These are phyloP conservation scores for Aphidius ervi DNA, from an alignment of 1,140 invertebrate species.

Conservation along the genomic window DNA sequence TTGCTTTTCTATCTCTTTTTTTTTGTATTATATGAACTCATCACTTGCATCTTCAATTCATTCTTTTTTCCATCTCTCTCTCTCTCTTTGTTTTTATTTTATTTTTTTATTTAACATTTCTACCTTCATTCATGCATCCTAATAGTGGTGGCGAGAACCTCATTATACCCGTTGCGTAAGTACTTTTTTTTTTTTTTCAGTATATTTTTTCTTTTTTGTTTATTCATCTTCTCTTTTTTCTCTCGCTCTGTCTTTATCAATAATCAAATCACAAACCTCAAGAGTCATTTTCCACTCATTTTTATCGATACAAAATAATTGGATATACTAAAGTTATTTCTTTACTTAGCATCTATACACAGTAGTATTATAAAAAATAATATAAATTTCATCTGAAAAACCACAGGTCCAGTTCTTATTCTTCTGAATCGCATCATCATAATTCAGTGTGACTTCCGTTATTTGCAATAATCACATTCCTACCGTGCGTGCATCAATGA, in stretches of 20 bases:
- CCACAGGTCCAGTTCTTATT: slow-evolving; percentile 8
- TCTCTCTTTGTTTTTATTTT: slow-evolving; percentile 17
- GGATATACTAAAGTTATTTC: not conserved
- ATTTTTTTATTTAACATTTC: slow-evolving; percentile 22
- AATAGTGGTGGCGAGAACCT: slow-evolving; percentile 44
- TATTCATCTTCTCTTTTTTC: not conserved
- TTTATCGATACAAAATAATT: too few relatives aligned
- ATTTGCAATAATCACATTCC: slow-evolving; percentile 16
- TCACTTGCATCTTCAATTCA: slow-evolving; percentile 14
- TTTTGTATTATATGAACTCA: slow-evolving; percentile 16
- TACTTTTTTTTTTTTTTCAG: slow-evolving; percentile 10
- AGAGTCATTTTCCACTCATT: too few relatives aligned
- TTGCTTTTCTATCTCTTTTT: slow-evolving; percentile 26
- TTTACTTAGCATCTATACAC: not conserved
- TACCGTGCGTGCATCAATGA: not conserved
- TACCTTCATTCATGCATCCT: slow-evolving; percentile 46
- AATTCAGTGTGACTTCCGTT: slow-evolving; percentile 16
- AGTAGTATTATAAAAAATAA: not conserved
- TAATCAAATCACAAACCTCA: too few relatives aligned
- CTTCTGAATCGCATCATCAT: slow-evolving; percentile 12
- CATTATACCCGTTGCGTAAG: slow-evolving; percentile 39
- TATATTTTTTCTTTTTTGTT: slow-evolving; percentile 8
- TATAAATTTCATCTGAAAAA: slow-evolving; percentile 14
- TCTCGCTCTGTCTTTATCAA: not conserved
- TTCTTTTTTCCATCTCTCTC: slow-evolving; percentile 16